Conservation (phyloP, 2,888 invertebrate genomes). For the Crocallis elinguaria region DNA sequence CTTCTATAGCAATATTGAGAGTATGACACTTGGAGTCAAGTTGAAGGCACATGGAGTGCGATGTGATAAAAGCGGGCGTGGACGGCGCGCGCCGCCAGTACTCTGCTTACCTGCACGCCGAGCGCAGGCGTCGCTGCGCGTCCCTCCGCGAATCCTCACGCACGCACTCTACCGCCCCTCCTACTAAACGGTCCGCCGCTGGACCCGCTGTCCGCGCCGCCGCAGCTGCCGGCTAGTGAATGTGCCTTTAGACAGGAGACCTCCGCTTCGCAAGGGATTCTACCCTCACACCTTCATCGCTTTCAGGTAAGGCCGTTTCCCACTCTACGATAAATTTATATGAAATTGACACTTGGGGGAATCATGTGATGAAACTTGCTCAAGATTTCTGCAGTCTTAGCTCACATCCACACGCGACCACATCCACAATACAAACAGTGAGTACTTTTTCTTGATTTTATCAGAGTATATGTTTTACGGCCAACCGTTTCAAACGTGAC, state of each 20-base stretch:
- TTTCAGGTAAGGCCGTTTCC: conserved; percentile 61
- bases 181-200: conserved; percentile 35
- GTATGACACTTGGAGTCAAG: conserved; percentile 66
- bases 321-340: conserved; percentile 35
- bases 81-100: conserved; percentile 77
- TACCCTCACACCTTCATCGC: conserved; percentile 48
- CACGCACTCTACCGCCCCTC: conserved; percentile 55
- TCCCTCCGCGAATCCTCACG: conserved; percentile 50
- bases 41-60: conserved; percentile 74
- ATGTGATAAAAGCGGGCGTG: conserved; percentile 77
- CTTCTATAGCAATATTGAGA: background rate
- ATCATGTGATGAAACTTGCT: conserved; percentile 64
- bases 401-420: conserved; percentile 28
- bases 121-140: conserved; percentile 62
- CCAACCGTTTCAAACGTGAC: conserved; percentile 34
- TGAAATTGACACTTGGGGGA: conserved; percentile 41
- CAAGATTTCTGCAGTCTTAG: conserved; percentile 32
- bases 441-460: conserved; percentile 28
- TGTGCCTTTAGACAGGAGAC: conserved; percentile 63
- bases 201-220: conserved; percentile 1
- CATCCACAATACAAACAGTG: conserved; percentile 21
- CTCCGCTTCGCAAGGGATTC: conserved; percentile 49
- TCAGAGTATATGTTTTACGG: conserved; percentile 19
- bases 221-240: conserved; percentile 59
- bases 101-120: conserved; percentile 63